phyloP scores from a whole-genome alignment of 2,888 invertebrate species.

The Prenolepis imparis region DNA sequence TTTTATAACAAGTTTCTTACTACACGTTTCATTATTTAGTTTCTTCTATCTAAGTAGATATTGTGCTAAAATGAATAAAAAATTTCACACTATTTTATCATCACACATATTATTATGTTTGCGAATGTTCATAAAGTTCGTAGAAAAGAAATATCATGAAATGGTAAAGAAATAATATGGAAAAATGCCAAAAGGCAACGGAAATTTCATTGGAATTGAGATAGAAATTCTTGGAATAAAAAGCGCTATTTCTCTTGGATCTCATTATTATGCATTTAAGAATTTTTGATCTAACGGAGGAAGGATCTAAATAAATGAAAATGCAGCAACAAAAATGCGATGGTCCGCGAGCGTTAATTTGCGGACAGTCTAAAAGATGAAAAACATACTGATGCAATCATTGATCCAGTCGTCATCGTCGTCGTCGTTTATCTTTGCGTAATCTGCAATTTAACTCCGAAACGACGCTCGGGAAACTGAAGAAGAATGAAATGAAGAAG shows the following conservation, averaged over 20 bases:
- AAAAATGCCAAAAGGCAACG: background rate
- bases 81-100: background rate
- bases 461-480: slow-evolving; percentile 23
- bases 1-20: background rate
- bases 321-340: background rate
- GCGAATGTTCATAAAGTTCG: background rate
- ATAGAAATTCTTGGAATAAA: background rate
- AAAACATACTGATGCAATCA: slow-evolving; percentile 5
- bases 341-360: slow-evolving; percentile 16
- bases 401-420: slow-evolving; percentile 37
- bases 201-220: slow-evolving; percentile 11
- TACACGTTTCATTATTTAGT: background rate
- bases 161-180: background rate
- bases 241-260: background rate
- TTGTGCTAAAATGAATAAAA: background rate
- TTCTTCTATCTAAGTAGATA: background rate
- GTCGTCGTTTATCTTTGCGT: slow-evolving; percentile 33
- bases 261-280: background rate
- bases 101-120: background rate
- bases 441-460: slow-evolving; percentile 54
- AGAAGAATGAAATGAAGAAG: slow-evolving; percentile 49
- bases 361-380: slow-evolving; percentile 3
- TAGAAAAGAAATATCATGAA: background rate
- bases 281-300: background rate
- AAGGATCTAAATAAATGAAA: slow-evolving; percentile 25